Evolutionary conservation across 1,140 invertebrate species (phyloP), one percentile per base, ranked within the genome.

Genomic region (Octopus sinensis): DNA sequence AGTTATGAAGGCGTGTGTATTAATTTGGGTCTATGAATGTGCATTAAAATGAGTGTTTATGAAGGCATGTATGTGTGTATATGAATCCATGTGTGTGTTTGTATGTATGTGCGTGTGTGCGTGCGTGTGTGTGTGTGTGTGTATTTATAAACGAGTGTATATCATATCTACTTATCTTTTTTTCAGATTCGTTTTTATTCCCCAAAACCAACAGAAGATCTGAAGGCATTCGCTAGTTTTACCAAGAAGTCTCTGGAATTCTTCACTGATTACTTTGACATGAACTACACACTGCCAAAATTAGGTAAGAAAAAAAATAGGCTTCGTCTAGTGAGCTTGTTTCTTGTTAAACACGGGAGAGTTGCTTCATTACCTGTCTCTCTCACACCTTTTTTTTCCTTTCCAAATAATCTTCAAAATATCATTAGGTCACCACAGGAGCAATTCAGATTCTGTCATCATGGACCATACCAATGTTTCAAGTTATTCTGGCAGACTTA

Each of bases 241-340:
- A n/a, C 68, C 6, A 23, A n/a, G 5, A 71, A 71, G 30, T 6
- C 30, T 71, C 30, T 71, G 6, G 68, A 71, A n/a, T 23, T n/a
- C 13, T 71, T 71, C 68, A 10, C 68, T 0, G 30, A 7, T 6
- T 71, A n/a, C 17, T 71, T 71, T 71, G 68, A 17, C 6, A 9
- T 76, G 43, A 5, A 62, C 17, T 84, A 79, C 53, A 62, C 78
- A 76, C 56, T 78, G 6, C 52, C 10, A 73, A 82, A 80, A 54
- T 23, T 52, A 13, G 81, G 73, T 84, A 53, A 77, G 53, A 9
- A 13, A 53, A 9, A 5, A 73, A 62, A n/a, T 4, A 52, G 12
- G 23, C 30, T 43, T 43, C 30, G 30, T 43, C 30, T 43, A 43
- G 30, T 43, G 30, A 43, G 30, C 30, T 43, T 43, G 30, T 43